These are phyloP conservation scores for Protonemura montana DNA, from an alignment of 2,888 invertebrate species.

Conservation along the genomic window DNA sequence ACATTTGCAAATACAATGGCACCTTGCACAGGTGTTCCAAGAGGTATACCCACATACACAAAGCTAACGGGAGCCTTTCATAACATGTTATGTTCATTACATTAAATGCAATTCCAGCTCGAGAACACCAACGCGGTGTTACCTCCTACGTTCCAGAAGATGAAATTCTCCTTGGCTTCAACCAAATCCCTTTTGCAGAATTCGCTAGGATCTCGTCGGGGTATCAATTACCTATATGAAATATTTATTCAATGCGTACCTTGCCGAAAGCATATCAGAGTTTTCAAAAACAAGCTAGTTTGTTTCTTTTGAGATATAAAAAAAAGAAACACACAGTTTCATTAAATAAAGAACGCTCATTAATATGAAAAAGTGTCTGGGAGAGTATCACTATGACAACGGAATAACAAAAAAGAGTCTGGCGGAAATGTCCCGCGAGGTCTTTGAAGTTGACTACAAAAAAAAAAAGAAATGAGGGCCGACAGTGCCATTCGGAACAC, in stretches of 20 bases:
- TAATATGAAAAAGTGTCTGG: neutral
- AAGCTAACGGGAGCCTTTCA: neutral
- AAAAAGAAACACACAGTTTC: no score
- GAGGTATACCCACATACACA: neutral
- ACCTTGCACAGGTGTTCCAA: neutral
- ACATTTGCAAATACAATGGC: neutral
- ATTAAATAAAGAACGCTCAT: neutral
- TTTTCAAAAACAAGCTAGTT: no score
- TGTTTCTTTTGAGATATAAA: no score
- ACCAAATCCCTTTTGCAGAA: neutral
- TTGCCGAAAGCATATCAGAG: no score
- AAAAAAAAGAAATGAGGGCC: neutral
- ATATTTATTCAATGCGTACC: no score
- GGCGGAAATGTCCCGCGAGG: neutral
- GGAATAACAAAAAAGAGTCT: neutral
- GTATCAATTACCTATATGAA: no score
- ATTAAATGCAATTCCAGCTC: neutral
- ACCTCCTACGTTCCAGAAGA: neutral
- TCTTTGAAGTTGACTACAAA: neutral
- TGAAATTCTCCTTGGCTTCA: neutral
- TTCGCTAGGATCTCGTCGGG: no score
- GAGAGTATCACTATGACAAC: neutral
- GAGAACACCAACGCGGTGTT: neutral
- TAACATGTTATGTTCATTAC: neutral
- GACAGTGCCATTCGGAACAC: neutral